These are phyloP conservation scores for Corynorhinus townsendii DNA, from an alignment of 2,113 vertebrate genomes.

Conservation along the genomic window DNA sequence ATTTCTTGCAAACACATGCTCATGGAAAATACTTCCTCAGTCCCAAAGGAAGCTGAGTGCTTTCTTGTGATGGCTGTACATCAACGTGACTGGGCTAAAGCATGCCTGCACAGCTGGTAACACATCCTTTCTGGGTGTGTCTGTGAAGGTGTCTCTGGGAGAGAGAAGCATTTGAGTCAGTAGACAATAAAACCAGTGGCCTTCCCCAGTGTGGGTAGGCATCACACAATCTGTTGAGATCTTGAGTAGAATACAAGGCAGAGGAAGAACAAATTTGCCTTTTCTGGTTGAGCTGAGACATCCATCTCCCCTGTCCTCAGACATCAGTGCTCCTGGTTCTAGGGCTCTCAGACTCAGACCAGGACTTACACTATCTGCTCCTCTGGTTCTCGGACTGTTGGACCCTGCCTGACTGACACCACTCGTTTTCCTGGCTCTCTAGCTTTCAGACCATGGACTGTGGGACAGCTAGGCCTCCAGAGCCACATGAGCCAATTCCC, in stretches of 20 bases:
- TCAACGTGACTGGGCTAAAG: not conserved
- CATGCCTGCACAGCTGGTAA: not conserved
- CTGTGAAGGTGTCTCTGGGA: not conserved
- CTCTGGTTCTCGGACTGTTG: not conserved
- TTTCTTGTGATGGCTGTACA: not conserved
- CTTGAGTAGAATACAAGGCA: not conserved
- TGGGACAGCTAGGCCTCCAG: not conserved
- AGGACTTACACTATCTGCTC: not conserved
- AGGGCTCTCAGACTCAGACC: not conserved
- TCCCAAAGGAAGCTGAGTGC: not conserved
- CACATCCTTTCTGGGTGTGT: not conserved
- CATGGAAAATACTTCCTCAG: not conserved
- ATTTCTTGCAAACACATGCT: not conserved
- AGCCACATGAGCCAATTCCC: not conserved
- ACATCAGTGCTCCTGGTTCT: not conserved
- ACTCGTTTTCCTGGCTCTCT: not conserved
- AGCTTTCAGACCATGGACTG: too few species aligned
- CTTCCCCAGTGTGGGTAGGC: rapidly evolving
- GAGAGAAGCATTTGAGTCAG: not conserved
- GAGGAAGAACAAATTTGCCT: too few species aligned
- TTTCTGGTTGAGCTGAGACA: too few species aligned
- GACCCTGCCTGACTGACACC: not conserved
- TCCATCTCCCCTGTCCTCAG: not conserved
- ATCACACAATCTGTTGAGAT: rapidly evolving
- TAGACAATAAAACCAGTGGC: rapidly evolving